Percentiles rank a stretch among this genome's conserved stretches.
These are phyloP conservation scores for Stigmatopora nigra DNA, from an alignment of 2,113 vertebrate genomes.

Conservation along the genomic window DNA sequence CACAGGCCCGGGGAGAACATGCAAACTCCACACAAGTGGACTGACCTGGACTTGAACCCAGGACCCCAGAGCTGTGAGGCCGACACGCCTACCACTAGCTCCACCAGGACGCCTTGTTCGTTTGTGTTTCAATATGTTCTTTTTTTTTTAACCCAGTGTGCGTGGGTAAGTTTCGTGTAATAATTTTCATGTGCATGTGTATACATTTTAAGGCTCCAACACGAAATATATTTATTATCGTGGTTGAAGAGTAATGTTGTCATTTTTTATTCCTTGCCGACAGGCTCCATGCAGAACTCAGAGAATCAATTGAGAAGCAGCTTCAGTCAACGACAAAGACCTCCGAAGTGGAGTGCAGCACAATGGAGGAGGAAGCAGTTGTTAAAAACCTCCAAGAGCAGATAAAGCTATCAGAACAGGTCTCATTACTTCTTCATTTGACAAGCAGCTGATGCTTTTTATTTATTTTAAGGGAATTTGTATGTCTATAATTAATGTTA, in stretches of 20 bases:
- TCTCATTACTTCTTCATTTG: constrained; percentile 31
- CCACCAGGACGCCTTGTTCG: too few relatives aligned
- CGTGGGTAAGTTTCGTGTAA: too few relatives aligned
- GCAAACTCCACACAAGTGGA: too few relatives aligned
- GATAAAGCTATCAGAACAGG: constrained; percentile 74
- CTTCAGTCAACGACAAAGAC: constrained; percentile 70
- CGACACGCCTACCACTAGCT: too few relatives aligned
- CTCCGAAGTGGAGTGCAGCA: constrained; percentile 41
- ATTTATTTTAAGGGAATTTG: not conserved
- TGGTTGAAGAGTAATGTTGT: not conserved
- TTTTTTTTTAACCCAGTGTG: too few relatives aligned
- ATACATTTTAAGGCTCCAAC: too few relatives aligned
- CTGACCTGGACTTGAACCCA: too few relatives aligned
- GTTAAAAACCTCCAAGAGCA: constrained; percentile 82
- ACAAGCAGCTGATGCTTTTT: not conserved
- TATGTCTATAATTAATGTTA: too few relatives aligned
- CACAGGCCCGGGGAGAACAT: too few relatives aligned
- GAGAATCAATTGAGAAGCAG: constrained; percentile 76
- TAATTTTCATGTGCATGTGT: too few relatives aligned
- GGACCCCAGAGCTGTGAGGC: too few relatives aligned
- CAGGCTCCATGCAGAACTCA: constrained; percentile 81
- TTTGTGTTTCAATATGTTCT: too few relatives aligned
- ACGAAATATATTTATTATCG: not conserved
- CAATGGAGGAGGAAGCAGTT: constrained; percentile 62
- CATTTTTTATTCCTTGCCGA: not conserved